Evolutionary conservation across 2,113 vertebrate species (phyloP).

Genomic region (Aspidoscelis tigris): DNA sequence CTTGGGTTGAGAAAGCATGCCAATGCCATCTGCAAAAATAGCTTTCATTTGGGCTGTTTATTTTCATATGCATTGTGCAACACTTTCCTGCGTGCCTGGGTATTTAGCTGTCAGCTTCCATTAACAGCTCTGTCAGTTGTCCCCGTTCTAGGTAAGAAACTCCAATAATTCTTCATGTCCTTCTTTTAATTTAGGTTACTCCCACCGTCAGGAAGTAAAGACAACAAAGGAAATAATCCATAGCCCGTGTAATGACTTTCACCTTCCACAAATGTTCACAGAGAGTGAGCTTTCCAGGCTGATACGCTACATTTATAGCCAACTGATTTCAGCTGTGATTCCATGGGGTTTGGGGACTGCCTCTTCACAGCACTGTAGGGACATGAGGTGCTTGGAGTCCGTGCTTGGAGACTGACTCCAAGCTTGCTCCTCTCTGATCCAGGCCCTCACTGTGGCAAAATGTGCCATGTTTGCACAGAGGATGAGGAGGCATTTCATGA

Average conservation of each 20-base stretch:
- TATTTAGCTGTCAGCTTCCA: conserved; percentile 76
- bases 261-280: conserved; percentile 24
- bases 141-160: conserved; percentile 52
- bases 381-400: too few species aligned
- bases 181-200: conserved; percentile 55
- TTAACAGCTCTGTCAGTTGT: conserved; percentile 66
- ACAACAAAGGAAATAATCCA: conserved; percentile 64
- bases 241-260: conserved; percentile 52
- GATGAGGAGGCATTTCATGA: too few species aligned
- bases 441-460: too few species aligned
- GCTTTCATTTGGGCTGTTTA: conserved; percentile 74
- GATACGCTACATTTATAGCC: background rate
- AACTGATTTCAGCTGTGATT: background rate
- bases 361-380: too few species aligned
- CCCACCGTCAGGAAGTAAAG: conserved; percentile 35
- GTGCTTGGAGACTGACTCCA: too few species aligned
- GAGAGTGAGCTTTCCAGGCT: background rate
- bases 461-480: too few species aligned
- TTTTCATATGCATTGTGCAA: conserved; percentile 75
- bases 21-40: conserved; percentile 72
- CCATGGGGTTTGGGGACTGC: too few species aligned
- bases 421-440: too few species aligned
- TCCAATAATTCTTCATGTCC: conserved; percentile 62
- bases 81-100: conserved; percentile 70
- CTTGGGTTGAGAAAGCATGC: conserved; percentile 67